Conservation (phyloP, 2,797 vertebrate genomes). For the Tenualosa thibaudeaui region DNA sequence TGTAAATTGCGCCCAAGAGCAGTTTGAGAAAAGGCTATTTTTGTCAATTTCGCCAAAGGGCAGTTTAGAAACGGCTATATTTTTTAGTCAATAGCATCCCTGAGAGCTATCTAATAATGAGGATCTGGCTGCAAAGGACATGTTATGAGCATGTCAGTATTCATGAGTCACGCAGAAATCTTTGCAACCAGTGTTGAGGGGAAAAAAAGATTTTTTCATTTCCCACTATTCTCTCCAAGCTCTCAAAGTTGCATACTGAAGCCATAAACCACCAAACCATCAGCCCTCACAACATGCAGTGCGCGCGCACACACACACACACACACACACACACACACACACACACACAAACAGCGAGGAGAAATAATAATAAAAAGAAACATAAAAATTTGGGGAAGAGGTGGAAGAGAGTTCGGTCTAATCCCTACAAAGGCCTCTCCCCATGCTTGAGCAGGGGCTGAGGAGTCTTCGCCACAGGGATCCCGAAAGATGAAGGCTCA, state of each 20-base stretch:
- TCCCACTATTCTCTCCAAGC: not conserved
- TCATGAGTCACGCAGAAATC: not conserved
- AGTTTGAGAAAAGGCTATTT: not conserved
- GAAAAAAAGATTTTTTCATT: not conserved
- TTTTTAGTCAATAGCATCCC: too few relatives aligned
- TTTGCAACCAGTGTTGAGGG: not conserved
- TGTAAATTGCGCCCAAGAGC: not conserved
- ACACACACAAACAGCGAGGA: not conserved
- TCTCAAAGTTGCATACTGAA: not conserved
- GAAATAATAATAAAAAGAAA: not conserved
- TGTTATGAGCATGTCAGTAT: not conserved
- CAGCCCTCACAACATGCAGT: too few relatives aligned
- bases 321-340: constrained; percentile 17
- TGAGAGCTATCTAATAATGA: not conserved
- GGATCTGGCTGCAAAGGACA: not conserved
- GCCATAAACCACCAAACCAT: not conserved
- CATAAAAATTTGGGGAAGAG: constrained; percentile 14
- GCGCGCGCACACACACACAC: not conserved
- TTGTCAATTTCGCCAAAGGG: not conserved
- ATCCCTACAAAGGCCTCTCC: constrained; percentile 41
- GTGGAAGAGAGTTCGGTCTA: constrained; percentile 32
- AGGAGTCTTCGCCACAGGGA: constrained; percentile 39
- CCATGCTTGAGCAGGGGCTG: constrained; percentile 26
- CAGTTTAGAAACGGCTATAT: not conserved
- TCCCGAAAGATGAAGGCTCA: constrained; percentile 42